phyloP scores from a whole-genome alignment of 2,113 vertebrate species.

The Daphoenositta chrysoptera region DNA sequence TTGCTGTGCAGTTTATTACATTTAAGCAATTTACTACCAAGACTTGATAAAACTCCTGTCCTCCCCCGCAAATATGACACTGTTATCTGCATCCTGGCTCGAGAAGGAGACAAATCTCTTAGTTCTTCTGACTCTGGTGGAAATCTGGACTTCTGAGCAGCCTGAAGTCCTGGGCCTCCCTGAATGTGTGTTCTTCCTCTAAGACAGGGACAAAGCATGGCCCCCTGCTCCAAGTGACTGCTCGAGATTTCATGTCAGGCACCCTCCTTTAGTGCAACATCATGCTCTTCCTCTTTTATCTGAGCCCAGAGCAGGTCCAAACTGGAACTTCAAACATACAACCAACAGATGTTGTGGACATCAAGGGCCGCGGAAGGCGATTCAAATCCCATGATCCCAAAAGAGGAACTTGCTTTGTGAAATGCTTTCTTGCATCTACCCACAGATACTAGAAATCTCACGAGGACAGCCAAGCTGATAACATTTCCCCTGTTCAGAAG shows the following conservation, averaged over 20 bases:
- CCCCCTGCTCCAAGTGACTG: neutral
- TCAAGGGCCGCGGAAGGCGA: neutral
- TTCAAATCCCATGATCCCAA: slow-evolving; percentile 56
- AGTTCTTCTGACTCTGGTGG: neutral
- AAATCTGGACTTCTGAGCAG: neutral
- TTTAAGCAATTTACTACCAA: neutral
- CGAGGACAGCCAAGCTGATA: neutral
- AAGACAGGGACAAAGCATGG: neutral
- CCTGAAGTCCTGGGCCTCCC: neutral
- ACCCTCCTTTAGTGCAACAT: neutral
- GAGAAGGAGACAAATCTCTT: neutral
- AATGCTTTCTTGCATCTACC: slow-evolving; percentile 4
- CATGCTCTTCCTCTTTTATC: slow-evolving; percentile 53
- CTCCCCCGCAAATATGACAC: neutral
- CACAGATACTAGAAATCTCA: slow-evolving; percentile 41
- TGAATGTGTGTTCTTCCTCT: neutral
- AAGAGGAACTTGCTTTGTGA: slow-evolving; percentile 58
- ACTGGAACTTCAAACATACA: slow-evolving; percentile 55
- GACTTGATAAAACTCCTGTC: neutral
- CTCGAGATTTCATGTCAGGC: neutral
- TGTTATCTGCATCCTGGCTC: neutral
- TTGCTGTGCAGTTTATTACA: neutral
- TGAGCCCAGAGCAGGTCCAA: slow-evolving; percentile 39
- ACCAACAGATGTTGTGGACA: slow-evolving; percentile 50
- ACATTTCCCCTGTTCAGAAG: slow-evolving; percentile 10